Evolutionary conservation across 2,113 vertebrate genomes (phyloP), one percentile per base, ranked within the genome.

Genomic region (Malaclemys terrapin): DNA sequence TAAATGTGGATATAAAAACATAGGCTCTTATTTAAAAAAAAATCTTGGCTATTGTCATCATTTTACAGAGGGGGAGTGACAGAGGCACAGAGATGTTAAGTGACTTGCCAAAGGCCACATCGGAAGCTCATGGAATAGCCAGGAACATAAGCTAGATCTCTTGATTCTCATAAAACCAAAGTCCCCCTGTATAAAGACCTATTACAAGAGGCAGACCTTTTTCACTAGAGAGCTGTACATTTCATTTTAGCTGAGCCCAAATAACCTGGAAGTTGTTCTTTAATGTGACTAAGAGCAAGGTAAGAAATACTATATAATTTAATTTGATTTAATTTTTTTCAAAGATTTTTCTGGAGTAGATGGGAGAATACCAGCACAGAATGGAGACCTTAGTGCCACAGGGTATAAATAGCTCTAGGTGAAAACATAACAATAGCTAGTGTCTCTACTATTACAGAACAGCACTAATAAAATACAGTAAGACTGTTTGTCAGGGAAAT

Each of bases 401-500:
- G 16, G 19, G 89, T 94, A 93, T 84, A 93, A 94, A 97, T 88
- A 95, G 62, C 54, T 93, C 72, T 96, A 81, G 56, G 69, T 85
- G 54, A 62, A 38, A 89, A 88, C 24, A 75, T 93, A 93, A 97
- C 89, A 91, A 87, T 89, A 95, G 88, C 65, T 95, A 87, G 53
- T 80, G 85, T 76, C 92, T 93, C 82, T 84, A 86, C 65, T 89
- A 81, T 59, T 82, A 94, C 27, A 89, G 49, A 95, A 42, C 8
- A 83, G 56, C 94, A 72, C 75, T 57, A 95, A 95, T 85, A 94
- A 97, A 95, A 84, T 80, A 87, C 29, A 84, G 54, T 90, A 90
- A 91, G 89, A 92, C 82, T 24, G 88, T 95, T 94, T 96, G 87
- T 95, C 93, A 94, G 59, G 12, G 38, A 92, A 96, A 92, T 88